Base-by-base conservation (phyloP, 2,888 invertebrate genomes). In the Harpalus rubripes region DNA sequence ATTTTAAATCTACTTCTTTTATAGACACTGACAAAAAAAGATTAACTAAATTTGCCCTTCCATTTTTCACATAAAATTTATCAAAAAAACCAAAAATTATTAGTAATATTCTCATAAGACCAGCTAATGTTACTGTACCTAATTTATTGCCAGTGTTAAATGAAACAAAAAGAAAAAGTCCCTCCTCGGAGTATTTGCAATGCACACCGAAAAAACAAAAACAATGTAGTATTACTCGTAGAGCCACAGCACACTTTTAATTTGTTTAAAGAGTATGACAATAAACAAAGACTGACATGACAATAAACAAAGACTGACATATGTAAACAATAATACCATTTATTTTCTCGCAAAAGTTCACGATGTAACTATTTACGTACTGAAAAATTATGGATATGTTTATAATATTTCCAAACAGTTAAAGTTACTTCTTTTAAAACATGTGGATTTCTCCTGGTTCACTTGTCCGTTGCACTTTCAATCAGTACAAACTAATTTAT, bases 191-290 rank as follows among this genome's bases (percentile, higher is more conserved):
- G n/a, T n/a, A n/a, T n/a, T 44, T 44, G 6, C 22, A 44, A 10
- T 3, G 1, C 44, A 44, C 44, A 10, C 7, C 44, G 1, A 44
- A 44, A 44, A 44, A 44, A 10, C 8, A 44, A 44, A 44, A 44
- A 22, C 22, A 22, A 22, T 22, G 4, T 12, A 61, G n/a, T 61
- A 12, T 18, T 61, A 18, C 12, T 0, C 10, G 7, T 12, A 61
- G 59, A 80, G 39, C 58, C 72, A 12, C 76, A 76, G 7, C 76
- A 76, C 22, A 76, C 76, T 44, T 76, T 76, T 76, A n/a, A 8
- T 56, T 52, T 52, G 16, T 76, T 76, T 22, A 76, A 76, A 44
- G 76, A 76, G 18, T 76, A n/a, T n/a, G n/a, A n/a, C n/a, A n/a
- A n/a, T n/a, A n/a, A n/a, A n/a, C n/a, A n/a, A n/a, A n/a, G n/a